These are phyloP conservation scores for Phortica okadai DNA, from an alignment of 2,888 invertebrate species.

Conservation along the genomic window DNA sequence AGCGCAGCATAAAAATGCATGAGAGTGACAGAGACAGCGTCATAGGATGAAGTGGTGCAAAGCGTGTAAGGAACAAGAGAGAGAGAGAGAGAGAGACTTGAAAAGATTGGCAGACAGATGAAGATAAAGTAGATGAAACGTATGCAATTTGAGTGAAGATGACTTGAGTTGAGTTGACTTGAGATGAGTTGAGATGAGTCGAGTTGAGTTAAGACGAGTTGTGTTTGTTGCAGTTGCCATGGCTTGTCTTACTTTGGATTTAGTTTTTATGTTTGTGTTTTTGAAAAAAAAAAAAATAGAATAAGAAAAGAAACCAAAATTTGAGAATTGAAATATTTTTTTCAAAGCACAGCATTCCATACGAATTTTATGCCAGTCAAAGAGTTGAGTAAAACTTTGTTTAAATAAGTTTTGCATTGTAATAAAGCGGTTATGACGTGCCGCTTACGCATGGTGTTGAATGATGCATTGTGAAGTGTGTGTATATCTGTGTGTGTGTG, in stretches of 20 bases:
- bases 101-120: background rate
- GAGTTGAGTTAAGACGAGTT: constrained; percentile 54
- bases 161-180: background rate
- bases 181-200: background rate
- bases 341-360: too few species aligned
- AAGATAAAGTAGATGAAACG: background rate
- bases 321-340: too few species aligned
- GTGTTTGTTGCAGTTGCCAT: background rate
- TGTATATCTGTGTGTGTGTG: background rate
- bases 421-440: background rate
- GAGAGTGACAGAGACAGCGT: too few species aligned
- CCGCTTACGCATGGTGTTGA: background rate
- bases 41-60: background rate
- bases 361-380: too few species aligned
- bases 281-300: too few species aligned
- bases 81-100: background rate
- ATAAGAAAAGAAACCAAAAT: too few species aligned
- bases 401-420: too few species aligned
- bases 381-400: too few species aligned
- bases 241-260: too few species aligned
- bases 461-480: background rate
- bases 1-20: too few species aligned
- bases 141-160: background rate
- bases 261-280: too few species aligned
- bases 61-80: background rate